Conservation (phyloP, 2,113 vertebrate genomes). For the Dissostichus mawsoni region DNA sequence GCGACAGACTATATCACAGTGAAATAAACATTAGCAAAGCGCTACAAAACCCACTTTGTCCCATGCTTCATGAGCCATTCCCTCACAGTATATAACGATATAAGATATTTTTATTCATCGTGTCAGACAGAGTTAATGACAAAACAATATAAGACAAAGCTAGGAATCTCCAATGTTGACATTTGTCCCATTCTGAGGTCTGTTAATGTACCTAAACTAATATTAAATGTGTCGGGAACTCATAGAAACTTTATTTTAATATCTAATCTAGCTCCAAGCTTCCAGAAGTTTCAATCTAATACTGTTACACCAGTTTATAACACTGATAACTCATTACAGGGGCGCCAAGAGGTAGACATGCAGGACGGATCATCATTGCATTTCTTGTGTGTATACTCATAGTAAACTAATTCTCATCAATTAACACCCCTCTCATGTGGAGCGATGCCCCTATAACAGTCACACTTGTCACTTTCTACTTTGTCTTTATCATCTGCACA, state of each 20-base stretch:
- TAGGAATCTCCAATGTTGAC: too few relatives aligned
- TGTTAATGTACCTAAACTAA: too few relatives aligned
- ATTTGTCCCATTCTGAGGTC: too few relatives aligned
- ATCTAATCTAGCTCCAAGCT: background rate
- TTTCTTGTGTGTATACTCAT: slow-evolving; percentile 3
- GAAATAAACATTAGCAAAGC: background rate
- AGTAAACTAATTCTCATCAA: slow-evolving; percentile 46
- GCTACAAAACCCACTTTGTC: background rate
- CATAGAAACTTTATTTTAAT: background rate
- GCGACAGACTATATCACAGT: background rate
- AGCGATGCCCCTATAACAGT: slow-evolving; percentile 9
- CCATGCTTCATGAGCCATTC: background rate
- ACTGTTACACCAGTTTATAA: background rate
- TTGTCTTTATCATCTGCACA: slow-evolving; percentile 23
- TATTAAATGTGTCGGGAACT: background rate
- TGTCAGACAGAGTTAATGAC: background rate
- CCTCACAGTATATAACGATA: background rate
- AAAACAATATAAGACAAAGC: background rate
- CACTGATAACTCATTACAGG: slow-evolving; percentile 2
- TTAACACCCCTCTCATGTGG: slow-evolving; percentile 46
- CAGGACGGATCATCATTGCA: background rate
- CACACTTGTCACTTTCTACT: slow-evolving; percentile 26
- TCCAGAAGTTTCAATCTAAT: background rate
- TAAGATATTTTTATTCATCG: background rate
- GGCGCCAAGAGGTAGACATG: slow-evolving; percentile 2